A percentile compares a stretch with the other conserved stretches of the same genome.
These are phyloP conservation scores for Glaucopsyche alexis DNA, from an alignment of 2,888 invertebrate genomes.

Conservation along the genomic window DNA sequence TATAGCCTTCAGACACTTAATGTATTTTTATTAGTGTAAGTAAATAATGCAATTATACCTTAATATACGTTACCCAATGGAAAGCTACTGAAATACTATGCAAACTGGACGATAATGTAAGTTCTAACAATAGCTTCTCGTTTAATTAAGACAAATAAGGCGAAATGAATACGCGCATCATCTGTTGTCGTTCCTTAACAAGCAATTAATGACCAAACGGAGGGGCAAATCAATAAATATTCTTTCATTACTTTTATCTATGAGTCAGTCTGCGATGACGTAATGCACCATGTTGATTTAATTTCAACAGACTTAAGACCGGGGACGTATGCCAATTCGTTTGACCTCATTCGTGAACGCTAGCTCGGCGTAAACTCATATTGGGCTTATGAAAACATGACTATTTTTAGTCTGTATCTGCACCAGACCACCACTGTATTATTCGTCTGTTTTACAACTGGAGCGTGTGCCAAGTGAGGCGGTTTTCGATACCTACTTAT, in stretches of 20 bases:
- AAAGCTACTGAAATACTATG: neutral
- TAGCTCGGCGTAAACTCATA: conserved; percentile 74
- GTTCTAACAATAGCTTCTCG: conserved; percentile 1
- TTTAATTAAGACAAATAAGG: neutral
- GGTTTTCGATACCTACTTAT: conserved; percentile 53
- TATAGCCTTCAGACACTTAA: neutral
- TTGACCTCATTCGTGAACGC: conserved; percentile 71
- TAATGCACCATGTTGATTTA: conserved; percentile 47
- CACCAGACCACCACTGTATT: conserved; percentile 60
- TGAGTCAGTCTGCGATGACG: conserved; percentile 38
- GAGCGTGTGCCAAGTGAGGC: conserved; percentile 67
- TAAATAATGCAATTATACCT: neutral
- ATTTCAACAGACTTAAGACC: conserved; percentile 51
- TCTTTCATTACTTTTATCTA: conserved; percentile 39
- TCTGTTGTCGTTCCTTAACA: conserved; percentile 3
- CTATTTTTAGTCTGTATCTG: conserved; percentile 68
- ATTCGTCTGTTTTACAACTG: conserved; percentile 67
- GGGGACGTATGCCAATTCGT: conserved; percentile 69
- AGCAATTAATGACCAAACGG: conserved; percentile 28
- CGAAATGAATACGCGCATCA: conserved; percentile 14
- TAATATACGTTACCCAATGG: neutral
- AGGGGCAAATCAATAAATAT: conserved; percentile 18
- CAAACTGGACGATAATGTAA: neutral
- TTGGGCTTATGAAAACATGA: conserved; percentile 72
- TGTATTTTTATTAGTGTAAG: neutral